A percentile compares a stretch with the other conserved stretches of the same genome.
phyloP scores from a whole-genome alignment of 1,140 invertebrate genomes.

The Meloidogyne hapla region DNA sequence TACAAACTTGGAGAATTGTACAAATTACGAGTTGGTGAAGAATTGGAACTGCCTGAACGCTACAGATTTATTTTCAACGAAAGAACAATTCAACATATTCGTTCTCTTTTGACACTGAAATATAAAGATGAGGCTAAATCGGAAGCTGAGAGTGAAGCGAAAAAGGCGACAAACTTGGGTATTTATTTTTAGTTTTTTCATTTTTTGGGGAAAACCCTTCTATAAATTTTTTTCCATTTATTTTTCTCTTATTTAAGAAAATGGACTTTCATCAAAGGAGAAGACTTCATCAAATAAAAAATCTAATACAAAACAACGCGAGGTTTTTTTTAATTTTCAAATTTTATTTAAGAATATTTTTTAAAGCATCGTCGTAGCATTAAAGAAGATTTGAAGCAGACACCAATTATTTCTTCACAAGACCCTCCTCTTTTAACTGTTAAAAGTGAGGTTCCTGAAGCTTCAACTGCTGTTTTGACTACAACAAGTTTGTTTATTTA shows the following conservation, averaged over 20 bases:
- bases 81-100: slow-evolving; percentile 19
- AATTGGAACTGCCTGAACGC: slow-evolving; percentile 14
- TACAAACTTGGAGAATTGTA: slow-evolving; percentile 26
- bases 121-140: neutral
- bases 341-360: neutral
- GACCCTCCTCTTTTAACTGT: neutral
- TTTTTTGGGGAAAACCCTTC: neutral
- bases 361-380: neutral
- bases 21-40: neutral
- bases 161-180: neutral
- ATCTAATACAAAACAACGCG: neutral
- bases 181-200: neutral
- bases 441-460: neutral
- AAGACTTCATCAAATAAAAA: neutral
- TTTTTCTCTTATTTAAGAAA: neutral
- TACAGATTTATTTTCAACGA: slow-evolving; percentile 20
- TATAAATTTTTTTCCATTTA: no score
- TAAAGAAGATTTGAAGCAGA: neutral
- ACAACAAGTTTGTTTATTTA: neutral
- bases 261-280: neutral
- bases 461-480: neutral
- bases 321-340: neutral
- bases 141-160: neutral
- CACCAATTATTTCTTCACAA: neutral
- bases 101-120: slow-evolving; percentile 7